Conservation (phyloP, 2,113 vertebrate species). For the Rhinogobius similis region DNA sequence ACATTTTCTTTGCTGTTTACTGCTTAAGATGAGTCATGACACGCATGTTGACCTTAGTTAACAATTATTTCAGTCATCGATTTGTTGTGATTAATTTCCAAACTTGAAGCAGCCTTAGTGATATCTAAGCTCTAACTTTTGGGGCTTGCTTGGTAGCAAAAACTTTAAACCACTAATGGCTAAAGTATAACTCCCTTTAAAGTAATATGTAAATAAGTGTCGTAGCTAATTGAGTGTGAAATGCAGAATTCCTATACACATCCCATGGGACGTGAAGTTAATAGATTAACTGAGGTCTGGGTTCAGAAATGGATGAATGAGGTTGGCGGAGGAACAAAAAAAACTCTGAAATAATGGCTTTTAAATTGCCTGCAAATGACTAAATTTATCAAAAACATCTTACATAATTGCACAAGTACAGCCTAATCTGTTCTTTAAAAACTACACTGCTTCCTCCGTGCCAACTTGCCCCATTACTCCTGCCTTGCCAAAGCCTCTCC, state of each 20-base stretch:
- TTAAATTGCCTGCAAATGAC: neutral
- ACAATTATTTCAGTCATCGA: too few relatives aligned
- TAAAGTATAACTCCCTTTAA: neutral
- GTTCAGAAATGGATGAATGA: neutral
- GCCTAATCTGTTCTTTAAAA: conserved; percentile 11
- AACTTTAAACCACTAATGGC: neutral
- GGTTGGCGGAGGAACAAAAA: neutral
- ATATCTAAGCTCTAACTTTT: too few relatives aligned
- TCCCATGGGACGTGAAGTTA: neutral
- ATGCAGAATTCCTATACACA: neutral
- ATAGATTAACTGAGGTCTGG: neutral
- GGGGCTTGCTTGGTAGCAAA: neutral
- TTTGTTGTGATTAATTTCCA: too few relatives aligned
- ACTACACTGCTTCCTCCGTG: conserved; percentile 19
- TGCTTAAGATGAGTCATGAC: too few relatives aligned
- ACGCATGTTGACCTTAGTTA: too few relatives aligned
- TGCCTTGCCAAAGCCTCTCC: conserved; percentile 44
- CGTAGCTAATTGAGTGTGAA: neutral
- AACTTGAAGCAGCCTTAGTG: too few relatives aligned
- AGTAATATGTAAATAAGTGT: neutral
- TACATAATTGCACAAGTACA: conserved; percentile 18
- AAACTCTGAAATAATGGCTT: neutral
- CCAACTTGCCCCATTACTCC: conserved; percentile 31
- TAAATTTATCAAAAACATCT: neutral
- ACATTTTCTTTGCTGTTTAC: too few relatives aligned